phyloP scores from a whole-genome alignment of 2,888 invertebrate genomes.

The Vandiemenella viatica region DNA sequence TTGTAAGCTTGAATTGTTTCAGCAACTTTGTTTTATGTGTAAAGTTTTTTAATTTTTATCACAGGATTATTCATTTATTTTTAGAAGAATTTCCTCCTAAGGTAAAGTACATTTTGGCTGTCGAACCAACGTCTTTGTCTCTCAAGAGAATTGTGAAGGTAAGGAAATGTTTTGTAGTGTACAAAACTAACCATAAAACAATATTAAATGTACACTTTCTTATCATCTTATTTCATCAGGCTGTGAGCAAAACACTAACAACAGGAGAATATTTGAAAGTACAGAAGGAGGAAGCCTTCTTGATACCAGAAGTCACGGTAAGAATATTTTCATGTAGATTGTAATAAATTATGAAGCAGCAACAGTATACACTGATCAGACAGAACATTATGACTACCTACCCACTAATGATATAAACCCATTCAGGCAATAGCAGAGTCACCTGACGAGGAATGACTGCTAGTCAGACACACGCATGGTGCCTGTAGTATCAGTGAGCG shows the following conservation, averaged over 20 bases:
- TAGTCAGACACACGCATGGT: no score
- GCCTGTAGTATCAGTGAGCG: no score
- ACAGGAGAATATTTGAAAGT: conserved; percentile 40
- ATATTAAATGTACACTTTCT: not conserved
- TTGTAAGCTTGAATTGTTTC: no score
- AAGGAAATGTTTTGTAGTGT: conserved; percentile 1
- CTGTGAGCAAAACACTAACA: conserved; percentile 36
- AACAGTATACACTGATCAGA: no score
- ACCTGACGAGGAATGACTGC: no score
- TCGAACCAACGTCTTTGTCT: conserved; percentile 37
- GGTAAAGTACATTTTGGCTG: conserved; percentile 44
- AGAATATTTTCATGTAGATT: no score
- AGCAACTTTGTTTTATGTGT: no score
- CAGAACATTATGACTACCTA: no score
- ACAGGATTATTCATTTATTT: conserved; percentile 25
- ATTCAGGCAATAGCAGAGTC: no score
- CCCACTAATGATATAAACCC: no score
- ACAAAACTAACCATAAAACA: not conserved
- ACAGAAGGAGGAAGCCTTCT: conserved; percentile 39
- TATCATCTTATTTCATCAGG: conserved; percentile 16
- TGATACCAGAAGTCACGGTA: conserved; percentile 35
- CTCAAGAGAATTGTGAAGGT: conserved; percentile 40
- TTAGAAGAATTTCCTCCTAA: conserved; percentile 36
- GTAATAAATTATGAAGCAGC: no score
- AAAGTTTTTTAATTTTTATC: no score